Evolutionary conservation across 1,140 invertebrate species (phyloP).

Genomic region (Dinoponera quadriceps): DNA sequence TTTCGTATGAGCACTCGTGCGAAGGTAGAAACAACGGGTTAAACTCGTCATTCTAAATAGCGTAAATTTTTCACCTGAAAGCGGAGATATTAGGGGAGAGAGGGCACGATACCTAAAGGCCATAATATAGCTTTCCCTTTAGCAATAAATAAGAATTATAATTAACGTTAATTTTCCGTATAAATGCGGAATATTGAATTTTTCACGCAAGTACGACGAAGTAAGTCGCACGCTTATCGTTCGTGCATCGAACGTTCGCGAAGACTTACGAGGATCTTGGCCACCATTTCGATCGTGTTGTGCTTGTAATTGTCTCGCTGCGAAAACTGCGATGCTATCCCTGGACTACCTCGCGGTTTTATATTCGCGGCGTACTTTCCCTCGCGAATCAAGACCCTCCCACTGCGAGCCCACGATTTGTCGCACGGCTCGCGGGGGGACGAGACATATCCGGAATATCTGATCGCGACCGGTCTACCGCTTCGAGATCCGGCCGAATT

Average conservation of each 20-base stretch:
- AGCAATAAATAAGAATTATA: background rate
- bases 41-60: too few relatives aligned
- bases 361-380: conserved; percentile 27
- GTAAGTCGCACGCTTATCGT: too few relatives aligned
- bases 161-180: background rate
- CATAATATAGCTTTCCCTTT: too few relatives aligned
- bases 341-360: conserved; percentile 36
- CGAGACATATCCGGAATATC: conserved; percentile 42
- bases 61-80: too few relatives aligned
- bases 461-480: background rate
- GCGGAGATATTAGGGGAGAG: too few relatives aligned
- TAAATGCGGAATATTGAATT: conserved; percentile 3
- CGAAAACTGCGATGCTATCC: conserved; percentile 44
- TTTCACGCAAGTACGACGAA: background rate
- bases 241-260: background rate
- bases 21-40: too few relatives aligned
- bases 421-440: conserved; percentile 21
- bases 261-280: conserved; percentile 41
- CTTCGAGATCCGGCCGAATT: conserved; percentile 15
- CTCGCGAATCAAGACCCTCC: conserved; percentile 37
- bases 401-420: conserved; percentile 10
- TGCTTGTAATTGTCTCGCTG: conserved; percentile 50
- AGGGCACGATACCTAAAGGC: too few relatives aligned
- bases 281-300: conserved; percentile 34
- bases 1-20: too few relatives aligned